phyloP scores from a whole-genome alignment of 2,113 vertebrate genomes.

The Melospiza georgiana region DNA sequence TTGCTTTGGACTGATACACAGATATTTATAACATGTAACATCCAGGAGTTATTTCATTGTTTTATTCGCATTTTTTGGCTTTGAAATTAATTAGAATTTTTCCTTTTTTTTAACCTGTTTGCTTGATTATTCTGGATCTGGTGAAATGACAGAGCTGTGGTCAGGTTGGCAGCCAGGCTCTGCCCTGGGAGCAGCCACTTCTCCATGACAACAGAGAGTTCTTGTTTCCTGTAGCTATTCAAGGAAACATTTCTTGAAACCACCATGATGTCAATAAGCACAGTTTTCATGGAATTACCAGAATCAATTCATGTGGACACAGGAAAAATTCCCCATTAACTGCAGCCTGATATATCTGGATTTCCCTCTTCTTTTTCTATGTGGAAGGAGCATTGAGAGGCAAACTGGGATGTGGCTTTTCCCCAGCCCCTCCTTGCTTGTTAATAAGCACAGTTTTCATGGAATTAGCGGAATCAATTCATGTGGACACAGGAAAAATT shows the following conservation, averaged over 20 bases:
- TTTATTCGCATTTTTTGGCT: background rate
- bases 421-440: too few relatives aligned
- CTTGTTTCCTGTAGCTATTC: background rate
- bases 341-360: too few relatives aligned
- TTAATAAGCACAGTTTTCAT: background rate
- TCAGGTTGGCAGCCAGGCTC: background rate
- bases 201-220: background rate
- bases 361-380: too few relatives aligned
- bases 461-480: background rate
- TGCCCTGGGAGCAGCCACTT: background rate
- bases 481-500: too few relatives aligned
- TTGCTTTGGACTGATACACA: background rate
- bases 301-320: too few relatives aligned
- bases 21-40: background rate
- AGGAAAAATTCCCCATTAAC: too few relatives aligned
- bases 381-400: too few relatives aligned
- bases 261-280: background rate
- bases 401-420: too few relatives aligned
- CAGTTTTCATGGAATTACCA: too few relatives aligned
- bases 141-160: background rate
- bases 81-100: background rate
- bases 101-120: background rate
- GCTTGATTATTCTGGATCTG: background rate
- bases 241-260: background rate
- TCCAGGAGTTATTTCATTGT: background rate